Percentiles rank a stretch among this genome's conserved stretches.
Evolutionary conservation across 2,113 vertebrate genomes (phyloP).

Genomic region (Perca flavescens): DNA sequence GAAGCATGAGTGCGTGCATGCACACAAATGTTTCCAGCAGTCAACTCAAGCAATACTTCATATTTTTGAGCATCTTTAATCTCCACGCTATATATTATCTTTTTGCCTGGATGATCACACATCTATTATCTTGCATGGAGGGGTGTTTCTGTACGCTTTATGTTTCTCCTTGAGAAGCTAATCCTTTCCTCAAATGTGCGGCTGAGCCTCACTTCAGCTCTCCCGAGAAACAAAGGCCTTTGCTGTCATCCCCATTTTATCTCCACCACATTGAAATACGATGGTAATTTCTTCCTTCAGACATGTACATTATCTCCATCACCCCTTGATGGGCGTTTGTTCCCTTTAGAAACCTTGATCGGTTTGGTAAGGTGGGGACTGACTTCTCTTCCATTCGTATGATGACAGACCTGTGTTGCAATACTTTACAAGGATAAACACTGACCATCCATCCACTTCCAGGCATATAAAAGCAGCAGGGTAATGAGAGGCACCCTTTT

Average conservation of each 20-base stretch:
- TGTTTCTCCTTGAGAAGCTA: slow-evolving; percentile 65
- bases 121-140: slow-evolving; percentile 57
- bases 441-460: slow-evolving; percentile 80
- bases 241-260: slow-evolving; percentile 60
- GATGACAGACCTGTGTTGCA: slow-evolving; percentile 50
- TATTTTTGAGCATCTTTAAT: slow-evolving; percentile 67
- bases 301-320: slow-evolving; percentile 36
- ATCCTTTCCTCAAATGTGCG: slow-evolving; percentile 60
- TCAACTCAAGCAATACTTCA: slow-evolving; percentile 48
- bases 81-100: slow-evolving; percentile 61
- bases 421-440: slow-evolving; percentile 72
- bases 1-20: slow-evolving; percentile 28
- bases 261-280: slow-evolving; percentile 20
- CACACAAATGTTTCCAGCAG: slow-evolving; percentile 52
- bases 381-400: slow-evolving; percentile 29
- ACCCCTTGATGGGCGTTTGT: neutral
- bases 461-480: slow-evolving; percentile 72
- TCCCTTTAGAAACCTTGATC: slow-evolving; percentile 2
- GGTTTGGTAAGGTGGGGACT: slow-evolving; percentile 14
- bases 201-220: slow-evolving; percentile 60
- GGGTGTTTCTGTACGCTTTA: slow-evolving; percentile 43
- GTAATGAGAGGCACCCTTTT: slow-evolving; percentile 71
- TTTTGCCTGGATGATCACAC: slow-evolving; percentile 72
- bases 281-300: slow-evolving; percentile 36
- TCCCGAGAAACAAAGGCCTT: slow-evolving; percentile 51